Evolutionary conservation across 2,888 invertebrate species (phyloP), one percentile per base, ranked within the genome.

Genomic region (Eledone cirrhosa): DNA sequence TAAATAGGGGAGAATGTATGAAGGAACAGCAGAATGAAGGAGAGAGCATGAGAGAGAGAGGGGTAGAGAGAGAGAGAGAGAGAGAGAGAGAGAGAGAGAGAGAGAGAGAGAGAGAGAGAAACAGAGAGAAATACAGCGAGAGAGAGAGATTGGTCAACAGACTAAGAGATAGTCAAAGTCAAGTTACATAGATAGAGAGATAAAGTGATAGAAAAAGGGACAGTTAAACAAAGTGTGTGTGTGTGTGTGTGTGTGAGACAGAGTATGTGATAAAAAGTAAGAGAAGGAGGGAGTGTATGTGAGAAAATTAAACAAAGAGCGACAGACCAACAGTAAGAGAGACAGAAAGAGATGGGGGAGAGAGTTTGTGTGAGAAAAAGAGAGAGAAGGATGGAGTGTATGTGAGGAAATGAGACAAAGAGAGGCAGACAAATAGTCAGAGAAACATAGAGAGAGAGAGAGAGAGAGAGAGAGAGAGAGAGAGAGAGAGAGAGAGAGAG

Each of bases 191-290:
- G 67, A 31, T 41, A 79, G 41, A 79, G 67, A 78, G 79, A 65
- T 77, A 78, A 67, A 79, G 79, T 78, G 79, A 65, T 59, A 79
- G 77, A 78, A 77, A 79, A 77, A 79, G 69, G 67, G 69, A 78
- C 48, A 78, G 78, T 67, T 63, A 78, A 47, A 67, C n/a, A n/a
- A n/a, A n/a, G n/a, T n/a, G n/a, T n/a, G n/a, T n/a, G n/a, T n/a
- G n/a, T n/a, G n/a, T n/a, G n/a, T n/a, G n/a, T n/a, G n/a, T n/a
- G n/a, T n/a, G n/a, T n/a, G n/a, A n/a, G n/a, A n/a, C n/a, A n/a
- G n/a, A n/a, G n/a, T n/a, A n/a, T n/a, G n/a, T 41, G 41, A 41
- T 41, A 41, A 41, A 41, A 11, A 41, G 41, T 5, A 41, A 11
- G 41, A 41, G 41, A 41, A 41, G 11, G 2, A 41, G 41, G 5